phyloP scores from a whole-genome alignment of 2,888 invertebrate species.

The Rhodophaea formosa region DNA sequence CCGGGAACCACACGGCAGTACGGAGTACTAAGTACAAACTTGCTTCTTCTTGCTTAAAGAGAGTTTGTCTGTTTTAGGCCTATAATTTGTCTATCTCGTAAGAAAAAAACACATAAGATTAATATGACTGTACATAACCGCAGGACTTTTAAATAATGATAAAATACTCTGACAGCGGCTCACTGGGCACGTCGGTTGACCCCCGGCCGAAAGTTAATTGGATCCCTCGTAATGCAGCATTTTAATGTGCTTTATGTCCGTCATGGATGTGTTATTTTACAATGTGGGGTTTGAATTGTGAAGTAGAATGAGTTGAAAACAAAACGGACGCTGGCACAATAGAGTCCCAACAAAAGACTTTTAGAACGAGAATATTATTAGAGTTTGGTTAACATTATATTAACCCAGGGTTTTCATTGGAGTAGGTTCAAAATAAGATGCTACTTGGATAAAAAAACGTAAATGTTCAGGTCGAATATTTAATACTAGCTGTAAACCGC shows the following conservation, averaged over 20 bases:
- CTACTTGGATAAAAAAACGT: no score
- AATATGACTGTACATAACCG: background rate
- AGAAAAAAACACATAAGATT: no score
- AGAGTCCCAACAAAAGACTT: background rate
- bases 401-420: no score
- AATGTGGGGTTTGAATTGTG: background rate
- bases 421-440: no score
- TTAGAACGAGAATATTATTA: background rate
- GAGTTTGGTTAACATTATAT: no score
- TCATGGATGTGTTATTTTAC: slow-evolving; percentile 2
- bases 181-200: slow-evolving; percentile 13
- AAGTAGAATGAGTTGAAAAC: slow-evolving; percentile 2
- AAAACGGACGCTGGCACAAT: background rate
- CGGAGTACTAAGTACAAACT: no score
- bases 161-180: slow-evolving; percentile 17
- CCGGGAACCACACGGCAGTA: no score
- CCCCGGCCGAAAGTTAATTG: slow-evolving; percentile 11
- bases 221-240: slow-evolving; percentile 10
- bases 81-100: no score
- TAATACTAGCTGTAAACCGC: no score
- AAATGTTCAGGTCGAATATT: no score
- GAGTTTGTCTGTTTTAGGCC: no score
- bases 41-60: no score
- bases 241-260: background rate
- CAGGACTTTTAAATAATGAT: slow-evolving; percentile 35